phyloP scores from a whole-genome alignment of 2,888 invertebrate genomes.

The Cepaea hortensis region DNA sequence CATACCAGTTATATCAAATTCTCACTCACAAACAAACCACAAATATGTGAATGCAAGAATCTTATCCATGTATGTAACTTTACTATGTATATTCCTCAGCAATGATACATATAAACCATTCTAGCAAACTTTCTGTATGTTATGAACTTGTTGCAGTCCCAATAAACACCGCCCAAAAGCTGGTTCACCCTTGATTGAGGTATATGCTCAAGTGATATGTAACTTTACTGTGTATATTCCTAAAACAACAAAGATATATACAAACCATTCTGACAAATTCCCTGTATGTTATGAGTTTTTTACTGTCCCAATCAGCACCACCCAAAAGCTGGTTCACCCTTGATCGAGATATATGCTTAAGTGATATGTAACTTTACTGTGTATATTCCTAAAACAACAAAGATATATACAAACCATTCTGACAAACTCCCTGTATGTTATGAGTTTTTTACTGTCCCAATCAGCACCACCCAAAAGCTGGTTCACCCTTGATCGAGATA shows the following conservation, averaged over 20 bases:
- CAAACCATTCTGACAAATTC: conserved; percentile 76
- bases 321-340: conserved; percentile 68
- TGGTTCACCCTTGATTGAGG: conserved; percentile 63
- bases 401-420: conserved; percentile 68
- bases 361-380: not conserved
- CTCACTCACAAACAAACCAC: no score
- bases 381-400: not conserved
- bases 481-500: conserved; percentile 67
- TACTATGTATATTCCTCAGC: not conserved
- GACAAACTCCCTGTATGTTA: conserved; percentile 77
- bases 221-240: not conserved
- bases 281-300: conserved; percentile 74
- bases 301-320: conserved; percentile 73
- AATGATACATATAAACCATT: conserved; percentile 66
- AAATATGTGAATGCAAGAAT: not conserved
- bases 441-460: conserved; percentile 71
- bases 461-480: conserved; percentile 72
- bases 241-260: not conserved
- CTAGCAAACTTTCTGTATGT: conserved; percentile 76
- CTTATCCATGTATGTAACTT: not conserved
- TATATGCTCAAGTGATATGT: conserved; percentile 61
- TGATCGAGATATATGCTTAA: conserved; percentile 63
- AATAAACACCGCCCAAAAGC: conserved; percentile 72
- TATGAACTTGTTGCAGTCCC: conserved; percentile 73
- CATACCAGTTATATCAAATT: no score